Percentiles rank a stretch among this genome's conserved stretches.
Evolutionary conservation across 1,140 invertebrate species (phyloP).

Genomic region (Ceratina australensis): DNA sequence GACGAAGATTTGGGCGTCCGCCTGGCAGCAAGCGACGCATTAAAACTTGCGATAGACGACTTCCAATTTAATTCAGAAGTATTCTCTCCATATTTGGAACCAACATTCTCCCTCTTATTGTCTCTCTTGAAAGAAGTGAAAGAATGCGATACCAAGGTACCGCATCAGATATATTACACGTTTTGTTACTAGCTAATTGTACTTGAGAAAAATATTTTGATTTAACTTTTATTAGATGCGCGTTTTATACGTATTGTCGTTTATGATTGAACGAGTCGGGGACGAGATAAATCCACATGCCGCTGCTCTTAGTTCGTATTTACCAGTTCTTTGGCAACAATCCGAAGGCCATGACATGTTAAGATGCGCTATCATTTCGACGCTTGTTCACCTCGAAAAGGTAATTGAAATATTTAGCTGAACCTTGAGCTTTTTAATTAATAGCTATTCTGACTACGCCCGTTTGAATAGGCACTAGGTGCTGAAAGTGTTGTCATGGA

Average conservation of each 20-base stretch:
- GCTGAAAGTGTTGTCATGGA: slow-evolving; percentile 82
- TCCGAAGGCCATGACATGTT: slow-evolving; percentile 94
- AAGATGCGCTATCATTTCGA: slow-evolving; percentile 93
- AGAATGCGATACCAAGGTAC: slow-evolving; percentile 95
- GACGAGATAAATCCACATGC: slow-evolving; percentile 86
- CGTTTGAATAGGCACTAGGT: slow-evolving; percentile 82
- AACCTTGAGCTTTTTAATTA: slow-evolving; percentile 2
- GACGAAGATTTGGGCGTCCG: slow-evolving; percentile 92
- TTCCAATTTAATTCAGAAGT: slow-evolving; percentile 94
- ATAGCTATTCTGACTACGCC: slow-evolving; percentile 28
- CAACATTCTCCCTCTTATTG: slow-evolving; percentile 89
- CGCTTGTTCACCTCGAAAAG: slow-evolving; percentile 89
- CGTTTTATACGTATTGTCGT: slow-evolving; percentile 93
- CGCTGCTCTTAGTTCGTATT: slow-evolving; percentile 87
- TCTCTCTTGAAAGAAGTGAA: slow-evolving; percentile 91
- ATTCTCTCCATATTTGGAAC: slow-evolving; percentile 90
- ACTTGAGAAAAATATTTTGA: slow-evolving; percentile 21
- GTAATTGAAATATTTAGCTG: slow-evolving; percentile 73
- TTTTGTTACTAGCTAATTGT: neutral
- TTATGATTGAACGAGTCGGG: slow-evolving; percentile 93
- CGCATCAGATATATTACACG: too few species aligned
- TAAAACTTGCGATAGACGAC: slow-evolving; percentile 92
- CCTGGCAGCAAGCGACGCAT: slow-evolving; percentile 87
- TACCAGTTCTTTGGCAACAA: slow-evolving; percentile 93
- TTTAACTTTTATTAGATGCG: slow-evolving; percentile 84